Base-by-base conservation (phyloP, 2,113 vertebrate genomes). In the Ursus arctos region DNA sequence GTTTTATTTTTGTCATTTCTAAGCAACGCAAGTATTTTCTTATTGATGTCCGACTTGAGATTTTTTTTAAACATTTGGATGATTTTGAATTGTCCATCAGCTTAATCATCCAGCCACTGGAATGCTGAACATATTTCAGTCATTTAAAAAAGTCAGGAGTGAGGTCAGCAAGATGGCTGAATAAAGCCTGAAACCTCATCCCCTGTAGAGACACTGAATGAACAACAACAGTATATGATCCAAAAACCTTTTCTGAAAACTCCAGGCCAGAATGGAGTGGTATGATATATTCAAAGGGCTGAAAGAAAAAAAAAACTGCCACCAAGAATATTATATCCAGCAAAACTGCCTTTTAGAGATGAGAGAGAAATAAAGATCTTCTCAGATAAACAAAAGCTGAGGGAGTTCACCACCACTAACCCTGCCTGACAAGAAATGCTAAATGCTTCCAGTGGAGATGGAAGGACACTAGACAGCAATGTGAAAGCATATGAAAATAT, bases 1-100 rank as follows among this genome's bases (percentile, higher is more conserved):
- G 76, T 72, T 92, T 83, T 82, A 43, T 11, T 77, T 95, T 89
- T 79, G 21, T 40, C 69, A 53, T 80, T 65, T 57, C 36, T 96
- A 84, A 93, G 55, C 87, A 83, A 72, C 21, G 6, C 26, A 55
- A 59, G 21, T 12, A 51, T 83, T 79, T 96, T 65, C 47, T 55
- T 69, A 77, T 43, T 49, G 31, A 76, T 55, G 57, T 67, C 22
- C 71, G 59, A 79, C 67, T 47, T 71, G 16, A 33, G 63, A 89
- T 59, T 40, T 76, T 84, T 61, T 94, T 90, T 19, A 92, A 82
- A 40, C 7, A 31, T 86, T 40, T 94, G 40, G 18, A 74, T 89
- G 21, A 93, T 57, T 90, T 47, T 63, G 28, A 83, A 86, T 49
- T n/a, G 77, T 22, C 36, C 21, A 43, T 79, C 88, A 53, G 61